A percentile compares a stretch with the other conserved stretches of the same genome.
Conservation (phyloP, 2,797 vertebrate species). For the Channallabes apus region DNA sequence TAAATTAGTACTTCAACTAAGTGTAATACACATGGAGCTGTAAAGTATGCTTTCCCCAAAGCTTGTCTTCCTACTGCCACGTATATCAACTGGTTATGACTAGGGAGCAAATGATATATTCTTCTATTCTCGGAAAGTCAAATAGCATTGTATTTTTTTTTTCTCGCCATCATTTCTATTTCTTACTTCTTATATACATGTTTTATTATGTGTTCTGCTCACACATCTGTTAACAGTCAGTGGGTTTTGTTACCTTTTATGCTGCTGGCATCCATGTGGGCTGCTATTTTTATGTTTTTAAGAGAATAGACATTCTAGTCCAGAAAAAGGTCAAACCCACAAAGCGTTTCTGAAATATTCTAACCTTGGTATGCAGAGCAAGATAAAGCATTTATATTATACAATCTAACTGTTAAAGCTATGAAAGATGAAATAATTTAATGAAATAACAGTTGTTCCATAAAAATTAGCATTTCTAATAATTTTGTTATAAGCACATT, state of each 20-base stretch:
- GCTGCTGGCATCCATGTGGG: slow-evolving; percentile 5
- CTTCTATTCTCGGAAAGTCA: background rate
- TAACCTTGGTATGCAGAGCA: background rate
- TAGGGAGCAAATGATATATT: background rate
- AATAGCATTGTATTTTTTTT: background rate
- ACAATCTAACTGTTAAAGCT: background rate
- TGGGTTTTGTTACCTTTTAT: background rate
- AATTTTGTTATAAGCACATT: background rate
- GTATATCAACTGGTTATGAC: background rate
- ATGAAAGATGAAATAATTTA: background rate
- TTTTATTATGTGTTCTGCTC: slow-evolving; percentile 14
- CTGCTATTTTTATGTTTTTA: slow-evolving; percentile 1
- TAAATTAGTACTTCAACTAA: background rate
- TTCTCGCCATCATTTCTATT: background rate
- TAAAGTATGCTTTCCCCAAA: no score
- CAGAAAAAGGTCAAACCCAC: slow-evolving; percentile 12
- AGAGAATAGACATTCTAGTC: slow-evolving; percentile 7
- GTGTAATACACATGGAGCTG: background rate
- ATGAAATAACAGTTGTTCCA: background rate
- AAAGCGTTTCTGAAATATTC: background rate
- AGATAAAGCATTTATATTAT: background rate
- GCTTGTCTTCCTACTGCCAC: background rate
- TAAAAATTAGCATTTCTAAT: background rate
- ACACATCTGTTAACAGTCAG: slow-evolving; percentile 6
- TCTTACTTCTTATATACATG: background rate